Conservation (phyloP, 1,140 invertebrate genomes). For the Pantala flavescens region DNA sequence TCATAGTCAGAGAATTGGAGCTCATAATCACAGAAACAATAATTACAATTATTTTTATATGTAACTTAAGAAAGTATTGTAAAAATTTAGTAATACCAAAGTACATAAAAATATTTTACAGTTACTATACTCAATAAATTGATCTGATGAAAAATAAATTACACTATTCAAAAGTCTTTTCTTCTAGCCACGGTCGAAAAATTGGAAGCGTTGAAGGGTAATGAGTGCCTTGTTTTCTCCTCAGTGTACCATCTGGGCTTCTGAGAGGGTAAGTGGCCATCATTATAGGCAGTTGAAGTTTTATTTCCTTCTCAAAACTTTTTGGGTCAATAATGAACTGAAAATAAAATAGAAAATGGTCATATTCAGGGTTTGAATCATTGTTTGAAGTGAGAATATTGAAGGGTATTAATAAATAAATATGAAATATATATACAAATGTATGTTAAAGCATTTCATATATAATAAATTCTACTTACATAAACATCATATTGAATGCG, state of each 20-base stretch:
- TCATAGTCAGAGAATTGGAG: too few relatives aligned
- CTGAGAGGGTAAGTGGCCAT: slow-evolving; percentile 86
- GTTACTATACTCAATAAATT: too few relatives aligned
- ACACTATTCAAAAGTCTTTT: slow-evolving; percentile 40
- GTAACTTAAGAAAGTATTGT: too few relatives aligned
- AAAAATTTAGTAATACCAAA: too few relatives aligned
- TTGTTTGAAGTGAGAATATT: background rate
- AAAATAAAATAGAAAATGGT: slow-evolving; percentile 31
- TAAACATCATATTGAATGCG: slow-evolving; percentile 90
- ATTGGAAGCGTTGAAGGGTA: slow-evolving; percentile 89
- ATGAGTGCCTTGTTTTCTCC: slow-evolving; percentile 61
- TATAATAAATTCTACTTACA: slow-evolving; percentile 49
- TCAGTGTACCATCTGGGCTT: slow-evolving; percentile 43
- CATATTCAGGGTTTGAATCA: background rate
- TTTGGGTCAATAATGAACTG: slow-evolving; percentile 86
- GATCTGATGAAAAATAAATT: too few relatives aligned
- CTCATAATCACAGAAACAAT: too few relatives aligned
- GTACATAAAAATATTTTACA: too few relatives aligned
- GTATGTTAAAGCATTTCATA: too few relatives aligned
- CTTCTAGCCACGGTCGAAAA: slow-evolving; percentile 78
- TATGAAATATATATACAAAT: too few relatives aligned
- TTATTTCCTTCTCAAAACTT: slow-evolving; percentile 82
- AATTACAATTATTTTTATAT: too few relatives aligned
- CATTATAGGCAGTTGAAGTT: slow-evolving; percentile 83
- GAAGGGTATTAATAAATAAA: background rate